Evolutionary conservation across 2,888 invertebrate species (phyloP).

Genomic region (Caenorhabditis angaria): DNA sequence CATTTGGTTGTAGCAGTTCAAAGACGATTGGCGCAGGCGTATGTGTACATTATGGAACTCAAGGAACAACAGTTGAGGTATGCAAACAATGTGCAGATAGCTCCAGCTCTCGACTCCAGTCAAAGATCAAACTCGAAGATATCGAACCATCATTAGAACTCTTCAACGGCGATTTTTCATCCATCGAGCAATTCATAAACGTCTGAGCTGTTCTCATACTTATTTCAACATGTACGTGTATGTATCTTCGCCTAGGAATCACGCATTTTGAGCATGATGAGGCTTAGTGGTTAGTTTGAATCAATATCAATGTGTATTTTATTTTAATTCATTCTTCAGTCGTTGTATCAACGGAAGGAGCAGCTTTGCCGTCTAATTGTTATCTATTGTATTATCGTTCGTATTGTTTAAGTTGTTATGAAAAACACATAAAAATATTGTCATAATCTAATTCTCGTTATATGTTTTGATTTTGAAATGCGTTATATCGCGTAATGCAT

Average conservation of each 20-base stretch:
- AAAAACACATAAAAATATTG: neutral
- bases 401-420: neutral
- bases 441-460: neutral
- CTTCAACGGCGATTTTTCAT: constrained; percentile 32
- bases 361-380: neutral
- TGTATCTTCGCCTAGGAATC: constrained; percentile 28
- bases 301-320: neutral
- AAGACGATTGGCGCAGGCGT: constrained; percentile 13
- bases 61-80: constrained; percentile 39
- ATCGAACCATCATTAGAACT: constrained; percentile 16
- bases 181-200: constrained; percentile 26
- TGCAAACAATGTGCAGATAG: constrained; percentile 38
- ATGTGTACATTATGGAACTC: constrained; percentile 34
- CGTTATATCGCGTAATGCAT: neutral
- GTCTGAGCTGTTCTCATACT: neutral
- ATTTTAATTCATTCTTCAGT: constrained; percentile 2
- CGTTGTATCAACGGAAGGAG: neutral
- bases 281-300: constrained; percentile 30
- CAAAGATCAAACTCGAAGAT: constrained; percentile 14
- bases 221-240: constrained; percentile 8
- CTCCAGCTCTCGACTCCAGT: constrained; percentile 16
- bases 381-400: neutral
- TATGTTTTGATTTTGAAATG: neutral
- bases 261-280: constrained; percentile 24
- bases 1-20: neutral